Evolutionary conservation across 1,140 invertebrate genomes (phyloP).

Genomic region (Oppia nitens): DNA sequence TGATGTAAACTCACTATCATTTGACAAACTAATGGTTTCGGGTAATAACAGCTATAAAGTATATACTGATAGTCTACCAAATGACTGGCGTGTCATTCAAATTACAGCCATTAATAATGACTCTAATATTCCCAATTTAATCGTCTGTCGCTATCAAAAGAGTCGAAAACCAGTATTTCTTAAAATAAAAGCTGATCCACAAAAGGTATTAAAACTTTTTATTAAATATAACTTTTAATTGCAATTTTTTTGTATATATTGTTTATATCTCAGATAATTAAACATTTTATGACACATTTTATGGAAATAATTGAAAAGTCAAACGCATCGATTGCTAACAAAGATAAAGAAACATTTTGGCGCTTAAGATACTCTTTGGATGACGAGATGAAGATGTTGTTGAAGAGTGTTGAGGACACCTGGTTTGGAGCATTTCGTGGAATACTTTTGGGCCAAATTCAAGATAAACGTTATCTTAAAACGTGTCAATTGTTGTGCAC

Average conservation of each 20-base stretch:
- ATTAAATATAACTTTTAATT: neutral
- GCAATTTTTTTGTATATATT: neutral
- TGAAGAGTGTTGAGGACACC: conserved; percentile 37
- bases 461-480: conserved; percentile 29
- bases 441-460: conserved; percentile 37
- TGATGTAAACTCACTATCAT: neutral
- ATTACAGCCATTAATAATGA: neutral
- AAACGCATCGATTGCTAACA: conserved; percentile 16
- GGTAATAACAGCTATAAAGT: neutral
- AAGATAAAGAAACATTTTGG: conserved; percentile 18
- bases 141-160: conserved; percentile 9
- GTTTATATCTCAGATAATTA: conserved; percentile 12
- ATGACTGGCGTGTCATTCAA: conserved; percentile 13
- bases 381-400: conserved; percentile 9
- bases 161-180: conserved; percentile 6
- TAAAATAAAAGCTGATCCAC: conserved; percentile 8
- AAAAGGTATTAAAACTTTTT: conserved; percentile 6
- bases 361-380: conserved; percentile 14
- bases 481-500: conserved; percentile 9
- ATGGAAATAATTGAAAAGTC: conserved; percentile 16
- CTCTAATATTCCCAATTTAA: conserved; percentile 1
- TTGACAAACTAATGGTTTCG: neutral
- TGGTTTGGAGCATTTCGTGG: conserved; percentile 45
- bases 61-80: neutral
- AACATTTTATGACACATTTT: conserved; percentile 17